Percentiles rank a stretch among this genome's conserved stretches.
These are phyloP conservation scores for Passer domesticus DNA, from an alignment of 2,113 vertebrate genomes.

Conservation along the genomic window DNA sequence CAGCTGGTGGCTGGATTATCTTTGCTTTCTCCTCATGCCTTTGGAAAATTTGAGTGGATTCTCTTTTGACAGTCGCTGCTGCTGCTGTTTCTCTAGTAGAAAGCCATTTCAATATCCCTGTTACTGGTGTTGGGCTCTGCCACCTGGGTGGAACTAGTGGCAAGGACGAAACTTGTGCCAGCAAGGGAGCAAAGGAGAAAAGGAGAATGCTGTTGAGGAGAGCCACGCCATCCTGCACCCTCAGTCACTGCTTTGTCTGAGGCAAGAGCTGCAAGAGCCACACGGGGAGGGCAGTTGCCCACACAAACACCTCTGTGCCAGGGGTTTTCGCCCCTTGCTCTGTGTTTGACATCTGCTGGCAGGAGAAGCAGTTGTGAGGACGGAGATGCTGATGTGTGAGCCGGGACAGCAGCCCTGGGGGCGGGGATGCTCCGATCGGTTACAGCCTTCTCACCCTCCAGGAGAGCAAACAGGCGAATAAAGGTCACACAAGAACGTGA, in stretches of 20 bases:
- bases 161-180: accelerated
- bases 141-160: background rate
- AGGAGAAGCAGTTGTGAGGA: background rate
- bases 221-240: accelerated
- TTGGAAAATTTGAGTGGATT: background rate
- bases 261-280: background rate
- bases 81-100: background rate
- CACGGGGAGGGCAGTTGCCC: background rate
- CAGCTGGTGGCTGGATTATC: background rate
- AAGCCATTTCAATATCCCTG: background rate
- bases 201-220: background rate
- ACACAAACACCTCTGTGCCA: background rate
- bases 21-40: background rate
- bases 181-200: background rate
- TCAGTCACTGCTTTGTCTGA: background rate
- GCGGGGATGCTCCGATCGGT: background rate
- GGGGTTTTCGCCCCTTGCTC: background rate
- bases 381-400: background rate
- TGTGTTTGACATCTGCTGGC: background rate
- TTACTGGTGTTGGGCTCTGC: background rate
- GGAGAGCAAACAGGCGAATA: background rate
- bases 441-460: background rate
- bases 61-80: background rate
- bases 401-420: background rate
- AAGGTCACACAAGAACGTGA: constrained; percentile 3